Evolutionary conservation across 2,888 invertebrate species (phyloP), one percentile per base, ranked within the genome.

Genomic region (Erpobdella octoculata): DNA sequence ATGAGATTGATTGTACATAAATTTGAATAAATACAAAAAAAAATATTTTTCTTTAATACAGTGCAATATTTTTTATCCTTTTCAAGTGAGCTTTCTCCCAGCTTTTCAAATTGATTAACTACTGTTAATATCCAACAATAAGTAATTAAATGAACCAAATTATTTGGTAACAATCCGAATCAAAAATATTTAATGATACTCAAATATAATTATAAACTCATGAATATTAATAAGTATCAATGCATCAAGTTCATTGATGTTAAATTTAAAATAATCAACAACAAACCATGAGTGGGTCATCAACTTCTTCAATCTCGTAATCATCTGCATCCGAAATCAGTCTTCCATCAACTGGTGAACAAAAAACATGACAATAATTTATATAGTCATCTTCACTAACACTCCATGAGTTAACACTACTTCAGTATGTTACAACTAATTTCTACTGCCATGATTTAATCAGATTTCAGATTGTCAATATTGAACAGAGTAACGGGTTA

Each of bases 291-390:
- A 62, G 62, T 1, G 67, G 28, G 15, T 25, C 69, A 6, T 53
- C 48, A n/a, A 69, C 69, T 31, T 69, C 53, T 53, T 69, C 69
- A 35, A 58, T 58, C 15, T 69, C 68, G 38, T 72, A 72, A 6
- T 73, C 73, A n/a, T 70, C 69, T 2, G 38, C 71, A 36, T 75
- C 75, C 8, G 36, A 62, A 41, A 75, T 36, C 0, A 64, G 70
- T 38, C 69, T 66, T 1, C 75, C 75, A 21, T 75, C 75, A 38
- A 75, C 73, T 74, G 53, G 8, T 65, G 61, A 5, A 6, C 5
- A 3, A 48, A 48, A 53, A 53, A 9, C 1, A 15, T 6, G 5
- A 18, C 28, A 6, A 53, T 53, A 25, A 12, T 18, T 5, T n/a
- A 1, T 25, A 25, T 53, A 15, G 28, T n/a, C 3, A 21, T 46